Conservation (phyloP, 2,113 vertebrate species). For the Engraulis encrasicolus region DNA sequence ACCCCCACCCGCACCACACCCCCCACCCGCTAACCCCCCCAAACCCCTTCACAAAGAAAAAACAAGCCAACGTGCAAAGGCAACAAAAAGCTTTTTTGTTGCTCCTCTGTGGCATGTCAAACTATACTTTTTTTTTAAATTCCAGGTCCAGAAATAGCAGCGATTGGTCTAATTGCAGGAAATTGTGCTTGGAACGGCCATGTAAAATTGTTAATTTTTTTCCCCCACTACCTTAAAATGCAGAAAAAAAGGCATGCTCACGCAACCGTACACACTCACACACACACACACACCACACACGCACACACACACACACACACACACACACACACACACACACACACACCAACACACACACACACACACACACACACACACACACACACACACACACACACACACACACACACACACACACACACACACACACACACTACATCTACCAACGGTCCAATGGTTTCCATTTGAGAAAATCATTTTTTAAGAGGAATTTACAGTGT, state of each 20-base stretch:
- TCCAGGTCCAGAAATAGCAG: slow-evolving; percentile 61
- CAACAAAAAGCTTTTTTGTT: slow-evolving; percentile 51
- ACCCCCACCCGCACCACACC: background rate
- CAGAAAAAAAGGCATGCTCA: slow-evolving; percentile 50
- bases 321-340: too few species aligned
- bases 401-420: too few species aligned
- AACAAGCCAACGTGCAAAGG: slow-evolving; percentile 54
- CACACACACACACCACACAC: too few species aligned
- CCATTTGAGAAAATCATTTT: slow-evolving; percentile 72
- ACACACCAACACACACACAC: too few species aligned
- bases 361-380: too few species aligned
- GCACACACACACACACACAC: too few species aligned
- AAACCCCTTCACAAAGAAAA: too few species aligned
- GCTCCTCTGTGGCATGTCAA: slow-evolving; percentile 56
- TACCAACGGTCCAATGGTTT: too few species aligned
- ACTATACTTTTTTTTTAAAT: slow-evolving; percentile 37
- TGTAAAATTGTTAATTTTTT: slow-evolving; percentile 67
- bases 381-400: too few species aligned
- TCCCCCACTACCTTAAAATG: slow-evolving; percentile 48
- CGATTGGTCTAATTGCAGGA: slow-evolving; percentile 76
- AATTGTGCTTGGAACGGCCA: slow-evolving; percentile 63
- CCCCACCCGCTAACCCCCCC: too few species aligned
- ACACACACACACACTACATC: too few species aligned
- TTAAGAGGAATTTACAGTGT: slow-evolving; percentile 61
- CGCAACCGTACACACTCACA: slow-evolving; percentile 52